Percentiles rank a stretch among this genome's conserved stretches.
These are phyloP conservation scores for Temnothorax longispinosus DNA, from an alignment of 1,140 invertebrate genomes.

Conservation along the genomic window DNA sequence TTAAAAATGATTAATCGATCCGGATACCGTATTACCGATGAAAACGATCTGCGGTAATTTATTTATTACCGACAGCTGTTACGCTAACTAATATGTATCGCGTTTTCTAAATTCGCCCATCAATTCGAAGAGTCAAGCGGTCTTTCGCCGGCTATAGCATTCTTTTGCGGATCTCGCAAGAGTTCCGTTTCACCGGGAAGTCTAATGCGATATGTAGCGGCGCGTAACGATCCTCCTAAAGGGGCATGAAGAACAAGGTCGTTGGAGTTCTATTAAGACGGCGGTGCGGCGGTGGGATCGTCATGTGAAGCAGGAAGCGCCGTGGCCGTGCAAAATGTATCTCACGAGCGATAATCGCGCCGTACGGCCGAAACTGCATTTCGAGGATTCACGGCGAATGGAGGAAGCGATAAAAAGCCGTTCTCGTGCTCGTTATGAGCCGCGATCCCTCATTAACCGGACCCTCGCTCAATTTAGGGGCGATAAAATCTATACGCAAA, in stretches of 20 bases:
- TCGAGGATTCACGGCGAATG: slow-evolving; percentile 9
- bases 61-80: not conserved
- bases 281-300: not conserved
- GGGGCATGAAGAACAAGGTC: slow-evolving; percentile 30
- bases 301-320: slow-evolving; percentile 37
- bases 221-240: slow-evolving; percentile 9
- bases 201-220: slow-evolving; percentile 5
- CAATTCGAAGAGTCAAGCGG: not conserved
- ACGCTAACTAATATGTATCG: not conserved
- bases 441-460: slow-evolving; percentile 15
- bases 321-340: slow-evolving; percentile 7
- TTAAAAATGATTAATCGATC: slow-evolving; percentile 17
- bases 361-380: slow-evolving; percentile 9
- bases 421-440: slow-evolving; percentile 29
- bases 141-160: too few relatives aligned
- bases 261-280: not conserved
- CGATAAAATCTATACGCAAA: not conserved
- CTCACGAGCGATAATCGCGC: slow-evolving; percentile 20
- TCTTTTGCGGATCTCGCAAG: not conserved
- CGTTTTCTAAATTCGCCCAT: not conserved
- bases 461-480: slow-evolving; percentile 12
- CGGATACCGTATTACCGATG: not conserved
- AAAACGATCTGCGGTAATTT: not conserved
- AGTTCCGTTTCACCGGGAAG: slow-evolving; percentile 24
- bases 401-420: slow-evolving; percentile 36